A percentile compares a stretch with the other conserved stretches of the same genome.
phyloP scores from a whole-genome alignment of 2,888 invertebrate species.

The Plusia festucae region DNA sequence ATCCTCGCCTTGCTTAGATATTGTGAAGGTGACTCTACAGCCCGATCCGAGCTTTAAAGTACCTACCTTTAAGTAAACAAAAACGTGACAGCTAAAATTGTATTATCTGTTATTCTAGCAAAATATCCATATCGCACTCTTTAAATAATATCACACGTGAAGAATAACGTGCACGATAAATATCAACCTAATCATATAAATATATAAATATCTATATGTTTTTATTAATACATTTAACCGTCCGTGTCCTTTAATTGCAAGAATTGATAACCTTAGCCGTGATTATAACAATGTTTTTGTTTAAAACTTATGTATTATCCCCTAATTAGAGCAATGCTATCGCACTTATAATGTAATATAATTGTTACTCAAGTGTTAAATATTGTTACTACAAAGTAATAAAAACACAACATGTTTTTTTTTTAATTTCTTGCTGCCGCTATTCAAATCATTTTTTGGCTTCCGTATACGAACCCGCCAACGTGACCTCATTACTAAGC shows the following conservation, averaged over 20 bases:
- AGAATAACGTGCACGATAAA: conserved; percentile 43
- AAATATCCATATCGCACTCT: conserved; percentile 13
- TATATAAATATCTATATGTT: conserved; percentile 19
- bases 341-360: background rate
- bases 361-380: background rate
- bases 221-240: conserved; percentile 17
- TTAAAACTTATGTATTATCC: background rate
- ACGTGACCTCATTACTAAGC: too few species aligned
- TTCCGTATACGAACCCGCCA: too few species aligned
- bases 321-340: conserved; percentile 3
- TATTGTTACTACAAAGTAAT: too few species aligned
- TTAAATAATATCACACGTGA: conserved; percentile 32
- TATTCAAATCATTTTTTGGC: too few species aligned
- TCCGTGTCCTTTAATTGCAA: conserved; percentile 33
- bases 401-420: too few species aligned
- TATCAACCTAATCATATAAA: conserved; percentile 29
- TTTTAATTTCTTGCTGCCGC: too few species aligned
- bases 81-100: conserved; percentile 22
- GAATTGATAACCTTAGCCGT: conserved; percentile 21
- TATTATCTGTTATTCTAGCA: conserved; percentile 19
- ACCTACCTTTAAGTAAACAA: conserved; percentile 12
- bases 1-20: background rate
- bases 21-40: conserved; percentile 1
- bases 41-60: conserved; percentile 2
- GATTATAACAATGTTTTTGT: conserved; percentile 17